Evolutionary conservation across 2,113 vertebrate genomes (phyloP), one percentile per base, ranked within the genome.

Genomic region (Tragelaphus scriptus): DNA sequence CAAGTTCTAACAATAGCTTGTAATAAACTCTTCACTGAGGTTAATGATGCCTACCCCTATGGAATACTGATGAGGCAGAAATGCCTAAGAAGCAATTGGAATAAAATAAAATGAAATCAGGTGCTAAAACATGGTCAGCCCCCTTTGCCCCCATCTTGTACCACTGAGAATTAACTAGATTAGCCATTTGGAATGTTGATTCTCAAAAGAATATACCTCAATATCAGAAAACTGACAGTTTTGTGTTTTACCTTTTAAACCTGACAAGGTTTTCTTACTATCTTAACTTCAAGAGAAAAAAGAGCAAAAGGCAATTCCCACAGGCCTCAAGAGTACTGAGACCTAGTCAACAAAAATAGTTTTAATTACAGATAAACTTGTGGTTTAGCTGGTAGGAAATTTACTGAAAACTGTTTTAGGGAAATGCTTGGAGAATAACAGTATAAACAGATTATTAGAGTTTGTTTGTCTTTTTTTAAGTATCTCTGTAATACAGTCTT

Each of bases 401-500:
- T 91, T 88, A 89, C 58, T 94, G 89, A 81, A 92, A 95, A 91
- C 11, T 75, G 56, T 94, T 87, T 93, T 84, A 95, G 21, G 58
- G 40, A 92, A 82, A 97, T 90, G 84, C 65, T 32, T 90, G 17
- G 30, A 91, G 84, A 93, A 55, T 94, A 93, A 90, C 6, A 87
- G 11, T 85, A 98, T 61, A 95, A 98, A 98, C 96, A 97, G 7
- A 96, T 97, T 96, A 0, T 90, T 79, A 80, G 71, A 88, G 82
- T 95, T 75, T 36, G n/a, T 21, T 5, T 21, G 19, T 55, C 14
- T 8, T 30, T 61, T 98, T 97, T 81, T 47, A 88, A 91, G 17
- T 92, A 97, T 98, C 97, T 97, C 49, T 97, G 40, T 89, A 93
- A 90, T 55, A 89, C 25, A 65, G 88, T 53, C 55, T 98, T 98